These are phyloP conservation scores for Magallana angulata DNA, from an alignment of 1,140 invertebrate genomes.

Conservation along the genomic window DNA sequence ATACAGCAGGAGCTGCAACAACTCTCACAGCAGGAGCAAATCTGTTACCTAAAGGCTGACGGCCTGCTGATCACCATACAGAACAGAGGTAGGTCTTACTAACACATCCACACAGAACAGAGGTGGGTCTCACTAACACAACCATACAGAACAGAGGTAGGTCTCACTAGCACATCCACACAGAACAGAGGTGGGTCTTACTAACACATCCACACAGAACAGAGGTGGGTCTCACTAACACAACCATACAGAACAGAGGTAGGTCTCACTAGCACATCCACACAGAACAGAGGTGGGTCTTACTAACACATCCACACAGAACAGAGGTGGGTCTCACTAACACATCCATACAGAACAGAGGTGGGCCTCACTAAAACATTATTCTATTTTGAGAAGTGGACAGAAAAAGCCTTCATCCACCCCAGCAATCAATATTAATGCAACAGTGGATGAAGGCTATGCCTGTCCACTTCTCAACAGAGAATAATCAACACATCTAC, in stretches of 20 bases:
- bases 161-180: background rate
- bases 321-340: background rate
- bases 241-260: background rate
- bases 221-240: background rate
- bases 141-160: background rate
- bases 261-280: background rate
- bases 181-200: background rate
- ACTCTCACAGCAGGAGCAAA: background rate
- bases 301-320: background rate
- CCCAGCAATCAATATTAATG: too few species aligned
- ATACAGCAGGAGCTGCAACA: background rate
- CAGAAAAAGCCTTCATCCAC: too few species aligned
- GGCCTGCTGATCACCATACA: background rate
- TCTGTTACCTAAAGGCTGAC: slow-evolving; percentile 9
- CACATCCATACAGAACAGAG: too few species aligned
- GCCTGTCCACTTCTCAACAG: too few species aligned
- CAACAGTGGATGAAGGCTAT: too few species aligned
- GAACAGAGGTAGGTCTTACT: background rate
- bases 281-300: background rate
- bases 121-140: background rate
- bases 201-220: too few species aligned
- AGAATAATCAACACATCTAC: too few species aligned
- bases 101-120: too few species aligned
- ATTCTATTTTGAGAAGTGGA: too few species aligned
- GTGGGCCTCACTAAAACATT: background rate